Evolutionary conservation across 2,797 vertebrate genomes (phyloP).

Genomic region (Poeciliopsis turneri): DNA sequence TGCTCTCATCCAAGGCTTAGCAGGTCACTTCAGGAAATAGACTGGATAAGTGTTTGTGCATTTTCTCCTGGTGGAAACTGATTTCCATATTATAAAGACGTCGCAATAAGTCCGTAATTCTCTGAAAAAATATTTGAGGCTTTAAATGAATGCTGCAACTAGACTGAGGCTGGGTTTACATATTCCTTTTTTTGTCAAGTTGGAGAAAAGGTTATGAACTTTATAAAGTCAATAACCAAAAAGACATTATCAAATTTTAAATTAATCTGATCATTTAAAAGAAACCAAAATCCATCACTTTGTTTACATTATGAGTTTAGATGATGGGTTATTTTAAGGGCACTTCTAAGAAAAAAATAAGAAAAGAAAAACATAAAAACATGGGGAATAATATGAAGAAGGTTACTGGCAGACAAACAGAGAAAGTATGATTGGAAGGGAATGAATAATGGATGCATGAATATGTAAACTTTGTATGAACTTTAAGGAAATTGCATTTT

Average conservation of each 20-base stretch:
- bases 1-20: constrained; percentile 65
- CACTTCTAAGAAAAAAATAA: not conserved
- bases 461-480: constrained; percentile 7
- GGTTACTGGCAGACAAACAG: not conserved
- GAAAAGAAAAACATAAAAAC: not conserved
- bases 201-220: not conserved
- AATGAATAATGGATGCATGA: not conserved
- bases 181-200: not conserved
- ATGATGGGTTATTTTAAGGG: not conserved
- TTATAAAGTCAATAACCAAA: no score
- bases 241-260: not conserved
- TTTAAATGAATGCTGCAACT: not conserved
- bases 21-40: constrained; percentile 72
- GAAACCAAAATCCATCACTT: not conserved
- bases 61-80: constrained; percentile 5
- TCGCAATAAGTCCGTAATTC: not conserved
- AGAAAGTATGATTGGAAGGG: not conserved
- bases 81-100: constrained; percentile 5
- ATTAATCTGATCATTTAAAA: not conserved
- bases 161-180: not conserved
- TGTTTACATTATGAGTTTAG: not conserved
- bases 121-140: not conserved
- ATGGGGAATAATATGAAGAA: not conserved
- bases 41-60: constrained; percentile 27
- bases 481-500: constrained; percentile 5